Percentiles rank a stretch among this genome's conserved stretches.
These are phyloP conservation scores for Phaenicophaeus curvirostris DNA, from an alignment of 2,797 vertebrate genomes.

Conservation along the genomic window DNA sequence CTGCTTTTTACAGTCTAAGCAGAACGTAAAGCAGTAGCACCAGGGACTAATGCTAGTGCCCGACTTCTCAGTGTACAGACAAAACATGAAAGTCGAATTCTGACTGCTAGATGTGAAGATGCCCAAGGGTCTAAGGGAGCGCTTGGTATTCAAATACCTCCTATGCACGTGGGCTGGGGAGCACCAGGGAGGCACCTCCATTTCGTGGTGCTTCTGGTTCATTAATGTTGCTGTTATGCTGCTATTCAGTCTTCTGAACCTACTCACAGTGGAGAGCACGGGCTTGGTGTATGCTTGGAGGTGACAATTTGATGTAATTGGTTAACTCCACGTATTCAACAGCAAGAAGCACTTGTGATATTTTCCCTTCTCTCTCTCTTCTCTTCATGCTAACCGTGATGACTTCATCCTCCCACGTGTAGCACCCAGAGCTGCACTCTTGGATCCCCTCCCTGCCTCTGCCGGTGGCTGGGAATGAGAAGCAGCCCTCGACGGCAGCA, in stretches of 20 bases:
- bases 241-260: not conserved
- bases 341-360: not conserved
- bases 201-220: not conserved
- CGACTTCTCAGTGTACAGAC: not conserved
- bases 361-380: not conserved
- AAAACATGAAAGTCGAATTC: not conserved
- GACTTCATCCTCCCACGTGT: not conserved
- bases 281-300: rapidly evolving
- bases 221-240: rapidly evolving
- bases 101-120: not conserved
- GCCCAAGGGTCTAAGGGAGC: not conserved
- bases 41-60: not conserved
- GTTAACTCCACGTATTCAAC: not conserved
- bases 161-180: rapidly evolving
- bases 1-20: not conserved
- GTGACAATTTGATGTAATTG: not conserved
- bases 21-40: not conserved
- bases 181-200: not conserved
- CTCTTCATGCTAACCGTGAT: not conserved
- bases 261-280: rapidly evolving
- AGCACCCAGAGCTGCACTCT: not conserved
- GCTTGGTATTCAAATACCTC: not conserved
- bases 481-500: not conserved
- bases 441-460: not conserved
- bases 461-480: not conserved